These are phyloP conservation scores for Lissocephala sabroskyi DNA, from an alignment of 2,888 invertebrate genomes.

Conservation along the genomic window DNA sequence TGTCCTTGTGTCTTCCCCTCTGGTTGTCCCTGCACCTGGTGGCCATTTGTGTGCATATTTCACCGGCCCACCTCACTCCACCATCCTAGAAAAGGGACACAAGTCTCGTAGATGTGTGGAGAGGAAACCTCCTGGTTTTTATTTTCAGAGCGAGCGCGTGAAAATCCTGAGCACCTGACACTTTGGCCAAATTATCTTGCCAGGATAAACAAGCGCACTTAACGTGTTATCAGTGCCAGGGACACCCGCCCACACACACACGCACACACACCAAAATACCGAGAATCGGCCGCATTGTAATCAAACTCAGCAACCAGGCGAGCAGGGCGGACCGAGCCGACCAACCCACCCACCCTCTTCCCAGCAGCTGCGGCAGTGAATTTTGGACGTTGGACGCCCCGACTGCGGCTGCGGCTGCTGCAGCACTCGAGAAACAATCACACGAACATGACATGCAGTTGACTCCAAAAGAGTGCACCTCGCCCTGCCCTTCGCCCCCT, in stretches of 20 bases:
- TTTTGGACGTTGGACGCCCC: too few species aligned
- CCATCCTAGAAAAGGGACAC: too few species aligned
- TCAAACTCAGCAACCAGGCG: conserved; percentile 46
- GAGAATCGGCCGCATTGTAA: conserved; percentile 40
- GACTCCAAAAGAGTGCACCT: conserved; percentile 45
- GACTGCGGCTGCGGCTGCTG: conserved; percentile 6
- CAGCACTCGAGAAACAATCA: conserved; percentile 33
- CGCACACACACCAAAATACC: conserved; percentile 13
- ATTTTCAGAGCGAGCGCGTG: conserved; percentile 41
- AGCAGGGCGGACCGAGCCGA: not conserved
- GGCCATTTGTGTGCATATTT: conserved; percentile 45
- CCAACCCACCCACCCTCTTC: too few species aligned
- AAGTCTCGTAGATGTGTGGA: too few species aligned
- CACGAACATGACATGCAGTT: conserved; percentile 48
- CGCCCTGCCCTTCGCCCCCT: conserved; percentile 4
- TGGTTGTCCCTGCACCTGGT: conserved; percentile 2
- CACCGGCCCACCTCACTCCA: too few species aligned
- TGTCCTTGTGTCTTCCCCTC: not conserved
- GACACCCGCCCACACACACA: conserved; percentile 28
- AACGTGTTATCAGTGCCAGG: conserved; percentile 59
- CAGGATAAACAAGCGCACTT: conserved; percentile 62
- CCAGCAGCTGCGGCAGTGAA: too few species aligned
- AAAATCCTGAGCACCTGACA: conserved; percentile 62
- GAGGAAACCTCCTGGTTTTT: conserved; percentile 12
- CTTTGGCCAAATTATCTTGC: conserved; percentile 65